phyloP scores from a whole-genome alignment of 2,888 invertebrate genomes.

The Drosophila eohydei region DNA sequence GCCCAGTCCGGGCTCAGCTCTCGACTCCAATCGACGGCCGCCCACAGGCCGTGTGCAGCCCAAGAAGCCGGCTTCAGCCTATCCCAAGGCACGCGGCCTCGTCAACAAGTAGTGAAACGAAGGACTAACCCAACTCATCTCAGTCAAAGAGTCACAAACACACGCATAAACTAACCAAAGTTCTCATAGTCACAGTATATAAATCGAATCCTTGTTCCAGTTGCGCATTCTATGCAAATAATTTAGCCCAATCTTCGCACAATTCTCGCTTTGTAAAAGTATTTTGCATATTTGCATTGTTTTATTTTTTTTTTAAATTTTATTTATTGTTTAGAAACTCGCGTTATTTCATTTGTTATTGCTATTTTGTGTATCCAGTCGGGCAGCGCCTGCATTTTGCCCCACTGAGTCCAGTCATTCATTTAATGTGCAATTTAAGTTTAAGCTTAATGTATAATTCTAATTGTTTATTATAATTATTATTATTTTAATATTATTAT shows the following conservation, averaged over 20 bases:
- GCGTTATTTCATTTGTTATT: conserved; percentile 44
- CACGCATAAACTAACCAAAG: conserved; percentile 65
- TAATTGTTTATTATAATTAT: conserved; percentile 53
- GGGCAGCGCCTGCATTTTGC: conserved; percentile 57
- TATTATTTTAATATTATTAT: conserved; percentile 20
- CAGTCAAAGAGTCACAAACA: conserved; percentile 26
- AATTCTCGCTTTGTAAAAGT: conserved; percentile 69
- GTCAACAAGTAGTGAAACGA: conserved; percentile 82
- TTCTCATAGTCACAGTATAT: conserved; percentile 68
- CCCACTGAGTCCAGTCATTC: conserved; percentile 50
- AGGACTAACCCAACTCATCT: conserved; percentile 33
- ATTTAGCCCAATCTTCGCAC: conserved; percentile 68
- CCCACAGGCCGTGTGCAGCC: conserved; percentile 77
- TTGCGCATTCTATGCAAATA: conserved; percentile 36
- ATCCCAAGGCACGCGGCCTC: conserved; percentile 85
- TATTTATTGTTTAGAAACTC: conserved; percentile 27
- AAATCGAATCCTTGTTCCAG: conserved; percentile 50
- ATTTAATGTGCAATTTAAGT: conserved; percentile 68
- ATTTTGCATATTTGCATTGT: conserved; percentile 56
- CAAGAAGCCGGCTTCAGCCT: conserved; percentile 85
- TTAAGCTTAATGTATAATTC: conserved; percentile 64
- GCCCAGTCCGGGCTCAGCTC: conserved; percentile 73
- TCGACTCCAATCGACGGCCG: conserved; percentile 83
- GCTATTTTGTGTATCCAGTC: conserved; percentile 35
- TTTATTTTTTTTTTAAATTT: conserved; percentile 2